Evolutionary conservation across 30 jellyfish, hydroid and myxozoan genomes (phyloP), one percentile per base, ranked within the genome.

Genomic region (Sanderia malayensis): DNA sequence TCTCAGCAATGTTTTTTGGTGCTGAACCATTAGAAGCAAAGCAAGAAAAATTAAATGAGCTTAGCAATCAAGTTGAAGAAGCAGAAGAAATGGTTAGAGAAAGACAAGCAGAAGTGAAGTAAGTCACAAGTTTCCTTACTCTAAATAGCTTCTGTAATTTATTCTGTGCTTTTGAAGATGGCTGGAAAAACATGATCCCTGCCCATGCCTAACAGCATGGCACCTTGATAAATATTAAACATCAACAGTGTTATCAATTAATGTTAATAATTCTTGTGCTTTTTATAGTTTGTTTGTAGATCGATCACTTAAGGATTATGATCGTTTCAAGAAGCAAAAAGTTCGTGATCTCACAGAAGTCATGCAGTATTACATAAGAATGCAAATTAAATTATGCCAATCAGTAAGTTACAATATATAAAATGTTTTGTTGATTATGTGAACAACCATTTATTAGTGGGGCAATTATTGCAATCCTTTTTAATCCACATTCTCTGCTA

Each of bases 291-390:
- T 62, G 10, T 89, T 81, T 44, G 81, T 89, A 76, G 91, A 74
- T 44, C 65, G 84, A 62, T 83, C 97, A 17, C 63, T 89, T 73
- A 82, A 89, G 60, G 97, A 89, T 61, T 81, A 65, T 64, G 97
- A 89, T 26, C 67, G 97, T 32, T 89, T 89, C 70, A 82, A 82
- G 53, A 89, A 89, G 79, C 97, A 89, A 53, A 89, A 89, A 62
- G 97, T 89, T 52, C 93, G 95, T 52, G 97, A 89, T 63, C 74
- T 89, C 46, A 81, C 82, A 9, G 97, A 89, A 68, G 87, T 89
- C 29, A 89, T 77, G 95, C 95, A 89, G 86, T 81, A 72, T 69
- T 89, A 81, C 68, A 88, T 89, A 49, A 82, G 80, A 77, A 74
- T 73, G 84, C 97, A 89, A 72, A 71, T 81, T 22, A 89, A 89